Conservation (phyloP, 2,113 vertebrate genomes). For the Callopanchax toddi region DNA sequence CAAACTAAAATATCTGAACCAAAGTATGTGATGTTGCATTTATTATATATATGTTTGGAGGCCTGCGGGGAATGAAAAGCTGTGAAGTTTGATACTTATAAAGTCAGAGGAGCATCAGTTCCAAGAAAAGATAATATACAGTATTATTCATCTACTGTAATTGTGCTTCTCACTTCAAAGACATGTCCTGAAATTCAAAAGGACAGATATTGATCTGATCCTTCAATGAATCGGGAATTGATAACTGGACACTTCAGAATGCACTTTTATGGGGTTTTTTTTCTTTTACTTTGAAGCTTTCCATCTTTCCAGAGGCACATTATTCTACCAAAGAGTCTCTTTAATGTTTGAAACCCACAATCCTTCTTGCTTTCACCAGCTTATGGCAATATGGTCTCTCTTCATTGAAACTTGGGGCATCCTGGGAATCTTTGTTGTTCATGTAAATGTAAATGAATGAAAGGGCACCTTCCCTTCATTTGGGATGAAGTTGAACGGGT, state of each 20-base stretch:
- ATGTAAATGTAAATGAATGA: conserved; percentile 35
- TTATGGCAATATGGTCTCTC: conserved; percentile 5
- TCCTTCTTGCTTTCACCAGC: conserved; percentile 29
- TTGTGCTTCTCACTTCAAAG: conserved; percentile 69
- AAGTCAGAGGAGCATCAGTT: conserved; percentile 32
- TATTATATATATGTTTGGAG: conserved; percentile 41
- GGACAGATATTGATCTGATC: conserved; percentile 74
- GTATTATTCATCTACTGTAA: conserved; percentile 37
- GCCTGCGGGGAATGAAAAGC: conserved; percentile 37
- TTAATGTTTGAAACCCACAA: conserved; percentile 61
- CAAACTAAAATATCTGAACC: conserved; percentile 16
- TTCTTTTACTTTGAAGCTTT: conserved; percentile 65
- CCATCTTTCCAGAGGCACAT: conserved; percentile 42
- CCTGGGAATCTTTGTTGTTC: conserved; percentile 16
- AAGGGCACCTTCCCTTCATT: conserved; percentile 48
- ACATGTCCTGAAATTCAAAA: conserved; percentile 68
- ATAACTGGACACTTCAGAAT: conserved; percentile 74
- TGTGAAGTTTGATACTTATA: conserved; percentile 44
- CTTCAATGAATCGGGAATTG: conserved; percentile 73
- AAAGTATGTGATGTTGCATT: conserved; percentile 40
- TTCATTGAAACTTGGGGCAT: not conserved
- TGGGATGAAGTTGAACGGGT: conserved; percentile 48
- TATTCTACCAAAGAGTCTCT: conserved; percentile 44
- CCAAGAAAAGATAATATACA: conserved; percentile 48
- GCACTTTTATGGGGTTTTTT: conserved; percentile 74